phyloP scores from a whole-genome alignment of 2,113 vertebrate species.

The Cricetomys ansorgei region DNA sequence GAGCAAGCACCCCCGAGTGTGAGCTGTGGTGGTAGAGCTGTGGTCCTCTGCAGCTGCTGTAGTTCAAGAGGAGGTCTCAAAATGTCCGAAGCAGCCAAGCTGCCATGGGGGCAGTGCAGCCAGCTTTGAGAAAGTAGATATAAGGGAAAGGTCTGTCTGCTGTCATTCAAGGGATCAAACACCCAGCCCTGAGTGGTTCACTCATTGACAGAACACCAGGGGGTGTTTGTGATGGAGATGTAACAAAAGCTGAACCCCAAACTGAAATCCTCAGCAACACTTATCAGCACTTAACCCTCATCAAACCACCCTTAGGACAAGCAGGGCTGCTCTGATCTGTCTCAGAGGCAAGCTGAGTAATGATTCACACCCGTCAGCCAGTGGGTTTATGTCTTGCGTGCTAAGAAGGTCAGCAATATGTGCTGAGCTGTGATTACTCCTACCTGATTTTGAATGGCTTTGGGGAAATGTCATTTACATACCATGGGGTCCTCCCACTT shows the following conservation, averaged over 20 bases:
- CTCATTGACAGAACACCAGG: background rate
- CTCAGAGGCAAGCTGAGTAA: background rate
- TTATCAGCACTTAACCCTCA: background rate
- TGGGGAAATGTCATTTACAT: background rate
- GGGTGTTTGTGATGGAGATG: background rate
- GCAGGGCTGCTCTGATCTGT: background rate
- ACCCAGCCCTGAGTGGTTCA: background rate
- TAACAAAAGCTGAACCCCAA: background rate
- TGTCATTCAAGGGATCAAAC: background rate
- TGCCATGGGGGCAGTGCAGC: background rate
- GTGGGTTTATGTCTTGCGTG: background rate
- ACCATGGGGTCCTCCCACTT: background rate
- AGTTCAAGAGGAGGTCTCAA: background rate
- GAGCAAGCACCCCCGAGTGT: background rate
- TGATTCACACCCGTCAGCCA: accelerated
- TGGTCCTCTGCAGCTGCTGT: background rate
- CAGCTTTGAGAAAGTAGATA: background rate
- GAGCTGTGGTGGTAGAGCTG: background rate
- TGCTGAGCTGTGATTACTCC: background rate
- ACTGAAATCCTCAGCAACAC: background rate
- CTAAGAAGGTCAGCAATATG: background rate
- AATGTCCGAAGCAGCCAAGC: background rate
- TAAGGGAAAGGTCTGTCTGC: background rate
- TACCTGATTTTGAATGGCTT: background rate
- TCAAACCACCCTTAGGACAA: background rate